Evolutionary conservation across 2,113 vertebrate genomes (phyloP).

Genomic region (Sterrhoptilus dennistouni): DNA sequence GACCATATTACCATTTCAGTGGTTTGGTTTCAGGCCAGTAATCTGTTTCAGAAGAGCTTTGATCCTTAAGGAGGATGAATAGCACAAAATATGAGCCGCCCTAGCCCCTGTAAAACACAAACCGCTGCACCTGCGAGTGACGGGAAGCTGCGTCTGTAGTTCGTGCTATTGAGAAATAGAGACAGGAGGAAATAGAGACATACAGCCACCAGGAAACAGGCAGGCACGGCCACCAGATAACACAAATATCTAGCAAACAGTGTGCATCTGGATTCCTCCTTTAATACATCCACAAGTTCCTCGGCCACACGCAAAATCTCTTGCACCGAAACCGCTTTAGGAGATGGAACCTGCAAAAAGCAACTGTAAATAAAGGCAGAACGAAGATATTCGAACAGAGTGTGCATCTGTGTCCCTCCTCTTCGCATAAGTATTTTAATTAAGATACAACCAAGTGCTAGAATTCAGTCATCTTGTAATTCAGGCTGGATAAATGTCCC

Average conservation of each 20-base stretch:
- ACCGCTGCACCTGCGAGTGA: background rate
- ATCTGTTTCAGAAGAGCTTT: slow-evolving; percentile 61
- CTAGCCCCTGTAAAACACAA: background rate
- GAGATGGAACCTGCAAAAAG: background rate
- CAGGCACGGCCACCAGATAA: background rate
- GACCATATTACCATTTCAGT: slow-evolving; percentile 82
- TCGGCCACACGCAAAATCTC: background rate
- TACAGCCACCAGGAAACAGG: background rate
- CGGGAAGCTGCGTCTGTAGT: background rate
- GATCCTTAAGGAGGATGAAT: slow-evolving; percentile 27
- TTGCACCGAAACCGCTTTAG: background rate
- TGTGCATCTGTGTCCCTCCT: background rate
- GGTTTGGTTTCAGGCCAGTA: slow-evolving; percentile 76
- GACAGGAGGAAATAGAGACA: background rate
- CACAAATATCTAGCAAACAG: background rate
- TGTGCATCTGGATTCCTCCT: background rate
- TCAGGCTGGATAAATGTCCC: background rate
- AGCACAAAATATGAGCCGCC: slow-evolving; percentile 45
- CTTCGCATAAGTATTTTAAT: background rate
- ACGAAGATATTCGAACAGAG: background rate
- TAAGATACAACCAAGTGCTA: background rate
- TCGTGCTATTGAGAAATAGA: background rate
- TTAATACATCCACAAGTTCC: background rate
- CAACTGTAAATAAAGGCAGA: background rate
- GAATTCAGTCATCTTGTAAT: background rate